Evolutionary conservation across 2,888 invertebrate species (phyloP).

Genomic region (Phalangium opilio): DNA sequence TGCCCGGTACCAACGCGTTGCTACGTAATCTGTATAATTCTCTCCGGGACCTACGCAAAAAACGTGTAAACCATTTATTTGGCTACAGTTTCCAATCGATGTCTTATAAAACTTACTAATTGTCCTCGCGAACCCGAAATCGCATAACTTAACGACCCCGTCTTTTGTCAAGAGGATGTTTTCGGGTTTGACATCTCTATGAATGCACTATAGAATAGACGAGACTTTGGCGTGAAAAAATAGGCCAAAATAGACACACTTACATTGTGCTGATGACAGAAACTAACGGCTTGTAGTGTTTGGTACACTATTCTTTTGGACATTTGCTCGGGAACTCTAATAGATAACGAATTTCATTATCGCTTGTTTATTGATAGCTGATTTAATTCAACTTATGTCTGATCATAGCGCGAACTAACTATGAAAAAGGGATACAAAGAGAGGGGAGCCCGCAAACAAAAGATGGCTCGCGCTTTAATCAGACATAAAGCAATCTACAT

Average conservation of each 20-base stretch:
- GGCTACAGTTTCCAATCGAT: too few species aligned
- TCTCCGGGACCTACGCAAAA: slow-evolving; percentile 59
- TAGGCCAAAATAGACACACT: slow-evolving; percentile 15
- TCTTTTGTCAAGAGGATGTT: slow-evolving; percentile 85
- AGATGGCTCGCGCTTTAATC: too few species aligned
- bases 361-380: too few species aligned
- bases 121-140: slow-evolving; percentile 96
- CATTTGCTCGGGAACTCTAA: slow-evolving; percentile 56
- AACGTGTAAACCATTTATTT: not conserved
- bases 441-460: too few species aligned
- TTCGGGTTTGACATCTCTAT: slow-evolving; percentile 96
- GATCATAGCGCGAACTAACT: too few species aligned
- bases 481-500: too few species aligned
- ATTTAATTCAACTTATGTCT: not conserved
- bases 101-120: too few species aligned
- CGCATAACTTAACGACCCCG: slow-evolving; percentile 90
- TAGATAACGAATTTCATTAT: slow-evolving; percentile 8
- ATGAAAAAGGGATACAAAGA: too few species aligned
- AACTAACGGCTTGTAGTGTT: slow-evolving; percentile 82
- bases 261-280: slow-evolving; percentile 84
- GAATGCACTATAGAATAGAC: slow-evolving; percentile 50
- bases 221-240: not conserved
- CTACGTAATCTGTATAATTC: slow-evolving; percentile 98
- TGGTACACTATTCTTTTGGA: slow-evolving; percentile 91
- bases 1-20: slow-evolving; percentile 95